Evolutionary conservation across 2,888 invertebrate species (phyloP).

Genomic region (Caenorhabditis sp.): DNA sequence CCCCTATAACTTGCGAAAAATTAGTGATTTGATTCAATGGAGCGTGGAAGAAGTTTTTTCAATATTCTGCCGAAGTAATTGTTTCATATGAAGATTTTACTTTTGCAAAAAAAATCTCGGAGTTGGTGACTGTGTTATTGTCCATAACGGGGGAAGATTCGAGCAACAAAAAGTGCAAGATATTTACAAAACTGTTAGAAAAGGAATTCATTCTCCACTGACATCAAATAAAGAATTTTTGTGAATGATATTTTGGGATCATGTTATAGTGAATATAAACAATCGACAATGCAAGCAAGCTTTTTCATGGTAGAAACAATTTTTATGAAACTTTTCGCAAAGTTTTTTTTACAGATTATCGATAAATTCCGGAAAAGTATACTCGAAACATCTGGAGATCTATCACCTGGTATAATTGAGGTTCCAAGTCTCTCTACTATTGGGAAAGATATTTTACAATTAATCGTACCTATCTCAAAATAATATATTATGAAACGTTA

Average conservation of each 20-base stretch:
- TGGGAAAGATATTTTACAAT: neutral
- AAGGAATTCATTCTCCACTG: conserved; percentile 48
- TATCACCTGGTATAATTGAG: neutral
- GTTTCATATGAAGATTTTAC: conserved; percentile 47
- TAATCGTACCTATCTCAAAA: neutral
- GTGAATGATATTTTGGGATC: conserved; percentile 53
- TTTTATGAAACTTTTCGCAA: neutral
- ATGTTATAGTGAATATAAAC: conserved; percentile 46
- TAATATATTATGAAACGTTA: neutral
- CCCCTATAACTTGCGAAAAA: conserved; percentile 39
- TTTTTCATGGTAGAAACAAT: conserved; percentile 38
- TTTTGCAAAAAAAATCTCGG: conserved; percentile 28
- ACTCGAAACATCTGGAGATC: conserved; percentile 12
- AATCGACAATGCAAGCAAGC: conserved; percentile 38
- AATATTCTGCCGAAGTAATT: conserved; percentile 40
- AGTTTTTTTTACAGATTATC: conserved; percentile 25
- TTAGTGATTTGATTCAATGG: conserved; percentile 32
- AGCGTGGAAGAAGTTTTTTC: conserved; percentile 37
- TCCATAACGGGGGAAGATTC: conserved; percentile 32
- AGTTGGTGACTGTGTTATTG: conserved; percentile 44
- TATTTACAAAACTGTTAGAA: conserved; percentile 29
- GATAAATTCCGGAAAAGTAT: conserved; percentile 15
- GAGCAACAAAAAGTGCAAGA: conserved; percentile 40
- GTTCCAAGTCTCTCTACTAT: neutral
- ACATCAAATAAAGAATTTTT: conserved; percentile 46